Percentiles rank a stretch among this genome's conserved stretches.
Evolutionary conservation across 2,888 invertebrate genomes (phyloP).

Genomic region (Acanthosepion esculentum): DNA sequence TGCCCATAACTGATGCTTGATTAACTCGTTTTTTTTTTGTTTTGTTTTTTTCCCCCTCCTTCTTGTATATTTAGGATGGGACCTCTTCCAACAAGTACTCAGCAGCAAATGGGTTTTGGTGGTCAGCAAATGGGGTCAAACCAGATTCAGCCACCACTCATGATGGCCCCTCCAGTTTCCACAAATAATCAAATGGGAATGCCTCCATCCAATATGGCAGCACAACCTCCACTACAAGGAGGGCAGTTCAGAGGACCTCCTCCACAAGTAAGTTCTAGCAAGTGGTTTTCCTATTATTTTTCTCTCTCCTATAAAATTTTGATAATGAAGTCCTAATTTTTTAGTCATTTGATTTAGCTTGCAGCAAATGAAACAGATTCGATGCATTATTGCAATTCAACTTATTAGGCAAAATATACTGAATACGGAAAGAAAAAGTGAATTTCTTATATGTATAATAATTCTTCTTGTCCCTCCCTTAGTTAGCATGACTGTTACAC

Average conservation of each 20-base stretch:
- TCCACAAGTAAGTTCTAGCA: not conserved
- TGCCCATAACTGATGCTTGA: no score
- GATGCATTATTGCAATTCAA: no score
- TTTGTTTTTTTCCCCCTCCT: no score
- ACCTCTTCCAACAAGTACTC: not conserved
- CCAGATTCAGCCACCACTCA: not conserved
- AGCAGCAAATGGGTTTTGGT: conserved; percentile 34
- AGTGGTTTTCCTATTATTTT: not conserved
- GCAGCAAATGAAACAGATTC: no score
- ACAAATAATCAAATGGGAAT: conserved; percentile 21
- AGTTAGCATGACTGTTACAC: no score
- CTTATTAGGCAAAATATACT: no score
- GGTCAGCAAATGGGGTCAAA: conserved; percentile 34
- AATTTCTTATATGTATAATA: no score
- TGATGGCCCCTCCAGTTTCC: conserved; percentile 25
- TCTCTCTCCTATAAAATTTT: not conserved
- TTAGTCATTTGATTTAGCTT: no score
- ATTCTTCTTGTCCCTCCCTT: no score
- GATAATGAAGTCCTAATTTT: no score
- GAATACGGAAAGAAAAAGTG: no score
- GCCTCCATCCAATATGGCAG: not conserved
- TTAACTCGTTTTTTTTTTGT: no score
- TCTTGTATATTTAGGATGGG: not conserved
- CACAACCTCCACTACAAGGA: not conserved
- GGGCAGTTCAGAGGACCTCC: not conserved